phyloP scores from a whole-genome alignment of 1,140 invertebrate genomes.

The Pogonognathellus flavescens region DNA sequence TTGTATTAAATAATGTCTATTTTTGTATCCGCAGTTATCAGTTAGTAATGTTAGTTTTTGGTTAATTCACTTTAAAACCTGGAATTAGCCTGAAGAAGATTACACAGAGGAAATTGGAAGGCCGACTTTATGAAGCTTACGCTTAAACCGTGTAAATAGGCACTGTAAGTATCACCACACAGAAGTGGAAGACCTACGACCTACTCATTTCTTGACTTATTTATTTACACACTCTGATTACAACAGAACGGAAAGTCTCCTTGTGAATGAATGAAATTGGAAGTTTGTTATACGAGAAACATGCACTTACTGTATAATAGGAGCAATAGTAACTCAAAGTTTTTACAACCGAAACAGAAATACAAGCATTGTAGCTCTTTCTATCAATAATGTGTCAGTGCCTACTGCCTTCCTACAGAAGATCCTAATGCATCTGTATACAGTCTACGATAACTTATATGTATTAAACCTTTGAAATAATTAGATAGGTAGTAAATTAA shows the following conservation, averaged over 20 bases:
- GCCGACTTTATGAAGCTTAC: neutral
- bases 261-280: constrained; percentile 46
- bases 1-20: constrained; percentile 19
- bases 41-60: neutral
- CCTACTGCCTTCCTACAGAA: no score
- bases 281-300: constrained; percentile 12
- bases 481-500: no score
- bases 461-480: no score
- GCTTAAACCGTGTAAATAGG: neutral
- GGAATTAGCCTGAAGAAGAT: constrained; percentile 19
- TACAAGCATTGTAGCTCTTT: neutral
- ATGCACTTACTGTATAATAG: neutral
- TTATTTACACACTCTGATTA: neutral
- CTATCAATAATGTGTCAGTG: no score
- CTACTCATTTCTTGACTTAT: neutral
- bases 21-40: neutral
- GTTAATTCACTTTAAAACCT: constrained; percentile 36
- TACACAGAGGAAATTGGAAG: constrained; percentile 10
- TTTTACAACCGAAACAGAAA: neutral
- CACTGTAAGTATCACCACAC: neutral
- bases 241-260: constrained; percentile 8
- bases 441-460: no score
- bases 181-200: neutral
- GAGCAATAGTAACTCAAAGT: neutral
- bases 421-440: no score